Percentiles rank a stretch among this genome's conserved stretches.
Evolutionary conservation across 1,140 invertebrate genomes (phyloP).

Genomic region (Tachypleus tridentatus): DNA sequence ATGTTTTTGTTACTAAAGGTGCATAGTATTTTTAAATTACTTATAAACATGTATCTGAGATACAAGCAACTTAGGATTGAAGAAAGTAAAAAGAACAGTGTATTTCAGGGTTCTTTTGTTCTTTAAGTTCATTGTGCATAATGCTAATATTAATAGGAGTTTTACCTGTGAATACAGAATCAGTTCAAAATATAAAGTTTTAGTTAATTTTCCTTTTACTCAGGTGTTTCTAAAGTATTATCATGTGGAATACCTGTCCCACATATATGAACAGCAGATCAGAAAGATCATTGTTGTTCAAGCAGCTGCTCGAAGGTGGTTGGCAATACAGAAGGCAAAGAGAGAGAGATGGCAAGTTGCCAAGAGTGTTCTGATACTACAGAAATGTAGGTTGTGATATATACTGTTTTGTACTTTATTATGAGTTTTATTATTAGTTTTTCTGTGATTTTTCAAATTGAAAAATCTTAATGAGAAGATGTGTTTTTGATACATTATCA

Average conservation of each 20-base stretch:
- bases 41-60: neutral
- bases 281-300: slow-evolving; percentile 57
- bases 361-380: neutral
- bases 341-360: slow-evolving; percentile 6
- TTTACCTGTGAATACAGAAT: neutral
- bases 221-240: slow-evolving; percentile 76
- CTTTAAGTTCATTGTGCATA: too few species aligned
- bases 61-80: neutral
- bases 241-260: slow-evolving; percentile 64
- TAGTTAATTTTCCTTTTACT: slow-evolving; percentile 23
- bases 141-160: too few species aligned
- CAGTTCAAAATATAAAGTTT: slow-evolving; percentile 1
- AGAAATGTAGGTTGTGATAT: slow-evolving; percentile 14
- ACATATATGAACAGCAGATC: slow-evolving; percentile 59
- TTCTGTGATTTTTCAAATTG: too few species aligned
- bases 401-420: too few species aligned
- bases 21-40: neutral
- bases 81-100: slow-evolving; percentile 4
- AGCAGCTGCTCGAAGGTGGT: slow-evolving; percentile 53
- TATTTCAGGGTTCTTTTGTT: neutral
- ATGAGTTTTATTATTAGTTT: too few species aligned
- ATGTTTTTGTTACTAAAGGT: slow-evolving; percentile 4
- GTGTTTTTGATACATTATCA: too few species aligned
- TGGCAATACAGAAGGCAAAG: slow-evolving; percentile 38
- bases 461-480: too few species aligned